Evolutionary conservation across 2,888 invertebrate genomes (phyloP).

Genomic region (Junonia oenone): DNA sequence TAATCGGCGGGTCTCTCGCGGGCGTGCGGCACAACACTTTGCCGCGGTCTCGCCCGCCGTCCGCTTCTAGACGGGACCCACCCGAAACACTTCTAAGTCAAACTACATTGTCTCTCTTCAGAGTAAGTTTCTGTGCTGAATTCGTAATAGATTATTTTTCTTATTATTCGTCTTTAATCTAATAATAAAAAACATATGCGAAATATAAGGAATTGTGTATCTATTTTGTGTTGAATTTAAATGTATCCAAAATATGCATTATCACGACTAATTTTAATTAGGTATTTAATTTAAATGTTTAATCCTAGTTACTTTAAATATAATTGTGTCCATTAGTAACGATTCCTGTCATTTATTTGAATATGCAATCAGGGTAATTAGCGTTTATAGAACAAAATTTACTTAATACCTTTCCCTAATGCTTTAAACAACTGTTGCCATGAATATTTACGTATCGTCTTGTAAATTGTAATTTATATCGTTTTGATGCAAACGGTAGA

Average conservation of each 20-base stretch:
- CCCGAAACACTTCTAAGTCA: conserved; percentile 49
- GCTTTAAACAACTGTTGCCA: conserved; percentile 11
- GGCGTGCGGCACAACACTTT: conserved; percentile 69
- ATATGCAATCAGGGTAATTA: conserved; percentile 15
- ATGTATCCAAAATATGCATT: not conserved
- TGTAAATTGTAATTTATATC: conserved; percentile 4
- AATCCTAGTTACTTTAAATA: conserved; percentile 12
- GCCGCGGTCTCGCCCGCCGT: conserved; percentile 59
- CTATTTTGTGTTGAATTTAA: not conserved
- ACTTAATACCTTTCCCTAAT: conserved; percentile 14
- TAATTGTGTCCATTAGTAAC: conserved; percentile 12
- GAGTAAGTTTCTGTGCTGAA: conserved; percentile 54
- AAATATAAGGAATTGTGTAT: not conserved
- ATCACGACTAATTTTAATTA: not conserved
- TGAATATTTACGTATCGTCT: conserved; percentile 12
- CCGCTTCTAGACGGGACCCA: conserved; percentile 48
- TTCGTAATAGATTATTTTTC: not conserved
- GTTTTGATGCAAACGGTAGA: conserved; percentile 6
- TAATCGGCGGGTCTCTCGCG: conserved; percentile 58
- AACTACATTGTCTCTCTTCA: conserved; percentile 61
- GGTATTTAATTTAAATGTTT: conserved; percentile 1
- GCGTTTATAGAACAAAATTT: conserved; percentile 16
- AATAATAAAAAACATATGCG: not conserved
- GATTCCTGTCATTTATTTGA: conserved; percentile 12
- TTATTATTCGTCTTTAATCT: not conserved